phyloP scores from a whole-genome alignment of 2,888 invertebrate genomes.

The Colletes collaris region DNA sequence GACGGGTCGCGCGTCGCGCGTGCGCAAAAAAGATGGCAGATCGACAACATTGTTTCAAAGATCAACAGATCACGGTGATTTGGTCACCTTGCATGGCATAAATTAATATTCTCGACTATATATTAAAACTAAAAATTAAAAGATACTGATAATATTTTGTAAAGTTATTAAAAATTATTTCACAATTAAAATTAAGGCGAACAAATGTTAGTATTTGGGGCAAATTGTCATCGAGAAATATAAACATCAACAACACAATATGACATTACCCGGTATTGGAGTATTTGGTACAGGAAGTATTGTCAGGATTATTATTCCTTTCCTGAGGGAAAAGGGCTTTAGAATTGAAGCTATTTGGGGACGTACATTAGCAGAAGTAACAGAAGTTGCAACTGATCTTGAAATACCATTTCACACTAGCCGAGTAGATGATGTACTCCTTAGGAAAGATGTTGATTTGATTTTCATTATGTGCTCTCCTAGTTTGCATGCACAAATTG shows the following conservation, averaged over 20 bases:
- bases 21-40: too few relatives aligned
- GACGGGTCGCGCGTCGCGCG: too few relatives aligned
- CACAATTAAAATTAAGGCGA: background rate
- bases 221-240: background rate
- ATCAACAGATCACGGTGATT: too few relatives aligned
- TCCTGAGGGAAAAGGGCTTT: conserved; percentile 95
- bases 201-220: background rate
- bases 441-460: conserved; percentile 96
- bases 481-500: conserved; percentile 96
- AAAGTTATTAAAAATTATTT: background rate
- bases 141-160: background rate
- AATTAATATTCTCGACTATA: background rate
- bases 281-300: conserved; percentile 96
- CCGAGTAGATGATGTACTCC: conserved; percentile 95
- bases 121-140: conserved; percentile 8
- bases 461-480: conserved; percentile 97
- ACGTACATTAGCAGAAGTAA: conserved; percentile 90
- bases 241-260: conserved; percentile 38
- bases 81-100: background rate
- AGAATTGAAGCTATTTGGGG: conserved; percentile 98
- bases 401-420: conserved; percentile 94
- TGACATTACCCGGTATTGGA: conserved; percentile 96
- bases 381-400: conserved; percentile 90
- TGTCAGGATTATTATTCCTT: conserved; percentile 94
- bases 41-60: too few relatives aligned